Percentiles rank a stretch among this genome's conserved stretches.
phyloP scores from a whole-genome alignment of 2,797 vertebrate genomes.

The Gymnodraco acuticeps region DNA sequence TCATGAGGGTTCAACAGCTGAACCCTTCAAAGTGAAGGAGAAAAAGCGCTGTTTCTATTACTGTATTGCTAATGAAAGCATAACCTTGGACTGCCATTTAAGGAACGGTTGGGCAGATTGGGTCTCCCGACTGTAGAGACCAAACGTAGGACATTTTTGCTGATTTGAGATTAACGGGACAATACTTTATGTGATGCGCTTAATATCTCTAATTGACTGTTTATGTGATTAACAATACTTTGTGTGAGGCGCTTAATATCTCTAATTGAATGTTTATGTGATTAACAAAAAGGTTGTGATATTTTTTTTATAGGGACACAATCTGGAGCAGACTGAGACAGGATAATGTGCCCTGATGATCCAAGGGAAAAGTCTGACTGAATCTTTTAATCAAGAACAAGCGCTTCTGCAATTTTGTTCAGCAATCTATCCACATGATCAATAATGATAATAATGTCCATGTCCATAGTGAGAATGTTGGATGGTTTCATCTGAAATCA shows the following conservation, averaged over 20 bases:
- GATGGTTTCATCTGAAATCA: neutral
- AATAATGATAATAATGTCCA: conserved; percentile 32
- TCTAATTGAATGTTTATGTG: neutral
- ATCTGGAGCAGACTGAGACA: neutral
- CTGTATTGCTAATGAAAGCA: conserved; percentile 14
- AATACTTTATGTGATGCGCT: neutral
- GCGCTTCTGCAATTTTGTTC: conserved; percentile 26
- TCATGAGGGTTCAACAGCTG: neutral
- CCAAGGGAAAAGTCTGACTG: neutral
- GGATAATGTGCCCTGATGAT: neutral
- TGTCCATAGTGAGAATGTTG: conserved; percentile 16
- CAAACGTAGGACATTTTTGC: neutral
- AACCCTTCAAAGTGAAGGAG: neutral
- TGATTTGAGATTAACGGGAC: too few species aligned
- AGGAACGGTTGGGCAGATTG: neutral
- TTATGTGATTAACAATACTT: neutral
- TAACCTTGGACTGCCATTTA: neutral
- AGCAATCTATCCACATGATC: conserved; percentile 52
- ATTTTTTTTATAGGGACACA: neutral
- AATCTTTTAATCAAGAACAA: conserved; percentile 41
- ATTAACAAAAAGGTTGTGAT: neutral
- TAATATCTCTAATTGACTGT: neutral
- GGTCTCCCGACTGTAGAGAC: neutral
- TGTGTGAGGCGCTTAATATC: neutral
- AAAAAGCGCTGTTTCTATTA: conserved; percentile 7